phyloP scores from a whole-genome alignment of 1,140 invertebrate genomes.

The Calycopis cecrops region DNA sequence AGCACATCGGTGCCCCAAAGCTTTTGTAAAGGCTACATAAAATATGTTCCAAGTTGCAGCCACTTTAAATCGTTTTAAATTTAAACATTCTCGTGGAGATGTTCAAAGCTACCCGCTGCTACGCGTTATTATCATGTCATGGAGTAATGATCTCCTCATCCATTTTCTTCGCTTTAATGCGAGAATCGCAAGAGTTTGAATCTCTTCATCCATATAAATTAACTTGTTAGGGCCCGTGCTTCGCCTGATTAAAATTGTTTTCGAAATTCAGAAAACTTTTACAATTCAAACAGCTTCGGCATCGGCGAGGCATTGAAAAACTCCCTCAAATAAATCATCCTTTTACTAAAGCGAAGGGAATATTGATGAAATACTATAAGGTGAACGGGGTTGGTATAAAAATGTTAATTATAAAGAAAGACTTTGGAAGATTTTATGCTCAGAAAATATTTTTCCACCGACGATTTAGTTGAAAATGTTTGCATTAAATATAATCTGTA shows the following conservation, averaged over 20 bases:
- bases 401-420: neutral
- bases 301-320: conserved; percentile 2
- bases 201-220: conserved; percentile 9
- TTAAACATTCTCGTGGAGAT: conserved; percentile 1
- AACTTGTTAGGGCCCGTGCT: conserved; percentile 8
- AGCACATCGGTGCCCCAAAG: too few relatives aligned
- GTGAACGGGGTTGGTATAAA: neutral
- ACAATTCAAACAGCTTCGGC: conserved; percentile 1
- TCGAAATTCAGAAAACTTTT: conserved; percentile 5
- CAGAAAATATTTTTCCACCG: too few relatives aligned
- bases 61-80: conserved; percentile 8
- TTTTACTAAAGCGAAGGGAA: conserved; percentile 7
- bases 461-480: too few relatives aligned
- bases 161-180: conserved; percentile 1
- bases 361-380: conserved; percentile 8
- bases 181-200: conserved; percentile 5
- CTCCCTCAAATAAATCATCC: conserved; percentile 5
- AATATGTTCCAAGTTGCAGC: neutral
- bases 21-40: too few relatives aligned
- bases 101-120: neutral
- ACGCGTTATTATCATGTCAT: conserved; percentile 6
- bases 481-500: too few relatives aligned
- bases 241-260: conserved; percentile 10
- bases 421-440: too few relatives aligned
- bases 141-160: conserved; percentile 7